These are phyloP conservation scores for Bombus balteatus DNA, from an alignment of 1,140 invertebrate genomes.

Conservation along the genomic window DNA sequence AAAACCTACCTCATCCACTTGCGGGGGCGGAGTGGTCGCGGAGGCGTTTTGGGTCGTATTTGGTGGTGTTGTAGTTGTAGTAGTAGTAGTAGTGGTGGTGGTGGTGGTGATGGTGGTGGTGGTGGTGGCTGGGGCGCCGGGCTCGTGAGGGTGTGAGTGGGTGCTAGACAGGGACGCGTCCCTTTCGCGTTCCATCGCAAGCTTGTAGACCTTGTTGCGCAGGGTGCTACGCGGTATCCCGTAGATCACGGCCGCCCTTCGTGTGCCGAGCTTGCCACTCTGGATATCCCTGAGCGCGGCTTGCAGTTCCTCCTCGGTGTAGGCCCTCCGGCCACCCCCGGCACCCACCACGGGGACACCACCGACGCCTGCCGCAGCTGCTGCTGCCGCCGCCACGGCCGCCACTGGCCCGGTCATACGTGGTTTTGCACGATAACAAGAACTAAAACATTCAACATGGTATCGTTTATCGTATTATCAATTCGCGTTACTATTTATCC, in stretches of 20 bases:
- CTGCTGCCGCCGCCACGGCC: slow-evolving; percentile 59
- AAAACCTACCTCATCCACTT: slow-evolving; percentile 82
- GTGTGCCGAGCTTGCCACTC: slow-evolving; percentile 94
- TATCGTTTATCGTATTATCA: background rate
- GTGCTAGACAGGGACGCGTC: slow-evolving; percentile 83
- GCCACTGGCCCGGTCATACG: slow-evolving; percentile 76
- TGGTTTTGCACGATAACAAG: slow-evolving; percentile 85
- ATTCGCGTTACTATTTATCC: background rate
- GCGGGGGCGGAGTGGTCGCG: slow-evolving; percentile 77
- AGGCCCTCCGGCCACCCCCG: slow-evolving; percentile 87
- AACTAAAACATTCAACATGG: slow-evolving; percentile 67
- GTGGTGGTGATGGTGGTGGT: slow-evolving; percentile 69
- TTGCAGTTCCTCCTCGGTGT: slow-evolving; percentile 96
- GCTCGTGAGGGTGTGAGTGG: slow-evolving; percentile 78
- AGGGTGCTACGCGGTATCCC: slow-evolving; percentile 97
- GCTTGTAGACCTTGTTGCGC: slow-evolving; percentile 96
- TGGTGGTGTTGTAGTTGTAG: slow-evolving; percentile 74
- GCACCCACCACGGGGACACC: slow-evolving; percentile 68
- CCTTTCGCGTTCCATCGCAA: slow-evolving; percentile 88
- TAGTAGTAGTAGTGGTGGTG: slow-evolving; percentile 70
- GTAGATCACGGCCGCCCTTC: slow-evolving; percentile 96
- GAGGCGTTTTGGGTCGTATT: slow-evolving; percentile 80
- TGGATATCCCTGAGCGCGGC: slow-evolving; percentile 95
- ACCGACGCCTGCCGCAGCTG: slow-evolving; percentile 65
- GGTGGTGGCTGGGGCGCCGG: slow-evolving; percentile 70